These are phyloP conservation scores for Loriculus beryllinus DNA, from an alignment of 2,797 vertebrate species.

Conservation along the genomic window DNA sequence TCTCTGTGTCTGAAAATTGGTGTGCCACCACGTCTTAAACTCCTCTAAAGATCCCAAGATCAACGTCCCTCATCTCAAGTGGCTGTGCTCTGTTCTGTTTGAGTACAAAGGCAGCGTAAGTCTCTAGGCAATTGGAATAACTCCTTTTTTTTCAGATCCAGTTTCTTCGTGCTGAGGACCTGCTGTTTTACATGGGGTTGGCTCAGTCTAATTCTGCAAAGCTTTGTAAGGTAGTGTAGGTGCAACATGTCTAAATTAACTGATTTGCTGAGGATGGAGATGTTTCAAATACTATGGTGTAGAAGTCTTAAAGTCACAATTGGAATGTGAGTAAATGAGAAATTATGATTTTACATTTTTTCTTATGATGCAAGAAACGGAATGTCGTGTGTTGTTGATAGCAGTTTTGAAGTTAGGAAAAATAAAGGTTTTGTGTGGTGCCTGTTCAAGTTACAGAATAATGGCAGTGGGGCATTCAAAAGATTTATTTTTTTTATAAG, in stretches of 20 bases:
- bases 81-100: not conserved
- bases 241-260: not conserved
- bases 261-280: not conserved
- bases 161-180: not conserved
- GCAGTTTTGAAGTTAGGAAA: not conserved
- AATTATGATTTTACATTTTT: not conserved
- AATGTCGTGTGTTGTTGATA: not conserved
- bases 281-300: not conserved
- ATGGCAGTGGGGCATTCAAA: not conserved
- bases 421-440: rapidly evolving
- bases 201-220: not conserved
- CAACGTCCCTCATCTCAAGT: not conserved
- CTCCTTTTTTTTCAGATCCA: not conserved
- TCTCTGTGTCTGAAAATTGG: rapidly evolving
- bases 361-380: not conserved
- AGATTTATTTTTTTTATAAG: not conserved
- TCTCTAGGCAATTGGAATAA: rapidly evolving
- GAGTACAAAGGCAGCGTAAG: rapidly evolving
- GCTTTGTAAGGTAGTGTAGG: not conserved
- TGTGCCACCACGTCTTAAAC: not conserved
- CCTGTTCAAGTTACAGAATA: not conserved
- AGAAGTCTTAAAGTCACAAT: not conserved
- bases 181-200: not conserved
- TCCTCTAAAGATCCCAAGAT: not conserved
- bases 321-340: rapidly evolving